phyloP scores from a whole-genome alignment of 1,140 invertebrate genomes.

The Pogonognathellus flavescens region DNA sequence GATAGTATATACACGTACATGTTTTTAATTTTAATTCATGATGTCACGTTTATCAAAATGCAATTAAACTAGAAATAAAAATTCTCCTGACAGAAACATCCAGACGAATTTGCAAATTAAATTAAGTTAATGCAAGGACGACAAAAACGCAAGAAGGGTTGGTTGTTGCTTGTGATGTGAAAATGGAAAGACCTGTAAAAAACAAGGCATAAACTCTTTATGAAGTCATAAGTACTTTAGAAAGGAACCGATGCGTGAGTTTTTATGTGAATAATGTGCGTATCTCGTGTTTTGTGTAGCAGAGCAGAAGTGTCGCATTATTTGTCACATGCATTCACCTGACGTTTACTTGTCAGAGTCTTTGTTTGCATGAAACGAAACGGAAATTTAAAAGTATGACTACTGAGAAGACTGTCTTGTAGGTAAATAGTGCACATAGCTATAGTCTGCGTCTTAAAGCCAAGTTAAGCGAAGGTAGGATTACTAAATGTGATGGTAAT shows the following conservation, averaged over 20 bases:
- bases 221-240: conserved; percentile 10
- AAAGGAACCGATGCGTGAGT: conserved; percentile 10
- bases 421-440: neutral
- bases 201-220: neutral
- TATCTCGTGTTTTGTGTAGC: neutral
- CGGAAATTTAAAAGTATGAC: conserved; percentile 21
- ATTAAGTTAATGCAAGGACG: no score
- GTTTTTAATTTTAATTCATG: no score
- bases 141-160: no score
- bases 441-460: conserved; percentile 18
- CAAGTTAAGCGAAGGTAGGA: neutral
- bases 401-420: neutral
- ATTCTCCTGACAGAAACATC: no score
- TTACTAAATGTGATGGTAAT: neutral
- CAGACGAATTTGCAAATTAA: no score
- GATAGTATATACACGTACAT: no score
- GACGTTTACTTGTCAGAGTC: conserved; percentile 21
- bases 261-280: conserved; percentile 2
- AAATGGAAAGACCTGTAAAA: no score
- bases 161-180: no score
- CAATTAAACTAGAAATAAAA: no score
- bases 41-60: no score
- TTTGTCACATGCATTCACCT: conserved; percentile 26
- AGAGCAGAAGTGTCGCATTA: conserved; percentile 27
- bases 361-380: conserved; percentile 37